Evolutionary conservation across 2,888 invertebrate genomes (phyloP).

Genomic region (Drosophila aldrichi): DNA sequence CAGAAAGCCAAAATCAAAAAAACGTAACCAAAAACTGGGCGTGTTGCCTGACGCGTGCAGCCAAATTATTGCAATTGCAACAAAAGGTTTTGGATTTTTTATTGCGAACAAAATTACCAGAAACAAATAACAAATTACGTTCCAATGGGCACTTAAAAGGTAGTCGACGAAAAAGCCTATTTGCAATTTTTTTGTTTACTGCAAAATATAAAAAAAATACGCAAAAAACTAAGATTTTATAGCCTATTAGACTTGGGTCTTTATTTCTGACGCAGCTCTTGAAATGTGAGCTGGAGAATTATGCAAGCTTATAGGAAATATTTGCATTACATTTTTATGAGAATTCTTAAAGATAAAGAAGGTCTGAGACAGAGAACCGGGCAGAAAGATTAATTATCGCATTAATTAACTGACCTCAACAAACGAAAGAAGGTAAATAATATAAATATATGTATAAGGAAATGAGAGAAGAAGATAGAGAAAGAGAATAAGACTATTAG

Average conservation of each 20-base stretch:
- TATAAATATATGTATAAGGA: too few relatives aligned
- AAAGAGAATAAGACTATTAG: too few relatives aligned
- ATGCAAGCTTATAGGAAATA: not conserved
- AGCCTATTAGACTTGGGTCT: not conserved
- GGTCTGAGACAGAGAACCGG: constrained; percentile 20
- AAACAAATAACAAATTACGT: constrained; percentile 6
- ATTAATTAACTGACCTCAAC: constrained; percentile 83
- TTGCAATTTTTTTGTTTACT: not conserved
- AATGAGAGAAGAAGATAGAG: too few relatives aligned
- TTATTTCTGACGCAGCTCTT: not conserved
- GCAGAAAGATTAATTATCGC: constrained; percentile 80
- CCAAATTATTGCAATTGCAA: constrained; percentile 50
- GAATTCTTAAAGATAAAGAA: not conserved
- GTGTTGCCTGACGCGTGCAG: constrained; percentile 39
- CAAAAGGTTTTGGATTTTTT: constrained; percentile 9
- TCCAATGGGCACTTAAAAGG: constrained; percentile 9
- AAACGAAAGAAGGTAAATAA: constrained; percentile 70
- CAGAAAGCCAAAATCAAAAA: not conserved
- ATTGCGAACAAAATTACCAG: not conserved
- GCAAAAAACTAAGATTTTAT: not conserved
- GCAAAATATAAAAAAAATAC: not conserved
- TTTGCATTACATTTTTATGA: not conserved
- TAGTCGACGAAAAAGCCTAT: not conserved
- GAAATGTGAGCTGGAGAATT: not conserved
- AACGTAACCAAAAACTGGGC: constrained; percentile 36